Base-by-base conservation (phyloP, 2,888 invertebrate genomes). In the Polymixis flavicincta region DNA sequence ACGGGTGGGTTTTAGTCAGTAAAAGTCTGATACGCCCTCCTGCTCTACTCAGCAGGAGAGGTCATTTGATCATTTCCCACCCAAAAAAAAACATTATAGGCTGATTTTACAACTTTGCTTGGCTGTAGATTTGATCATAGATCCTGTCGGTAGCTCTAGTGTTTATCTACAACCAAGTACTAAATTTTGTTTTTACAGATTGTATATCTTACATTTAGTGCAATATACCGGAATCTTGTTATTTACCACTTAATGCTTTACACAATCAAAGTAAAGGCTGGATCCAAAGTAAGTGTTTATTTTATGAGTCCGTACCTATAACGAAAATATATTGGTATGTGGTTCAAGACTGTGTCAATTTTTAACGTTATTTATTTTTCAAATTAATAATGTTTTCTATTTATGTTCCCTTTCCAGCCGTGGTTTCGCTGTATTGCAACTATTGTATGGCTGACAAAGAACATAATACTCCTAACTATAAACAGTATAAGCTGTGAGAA, bases 221-320 rank as follows among this genome's bases (percentile, higher is more conserved):
- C 11, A 32, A 13, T 76, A 28, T 76, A 75, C 14, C 65, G 77
- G n/a, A 76, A 76, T 50, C 77, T 75, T 19, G 66, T 76, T 19
- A 19, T 75, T 42, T 57, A 76, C n/a, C 77, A 75, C 6, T 42
- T 76, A 50, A 75, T 75, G 74, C 50, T 76, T n/a, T 50, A 65
- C 50, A 57, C 74, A 13, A 19, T 75, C 1, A 76, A 57, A 65
- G 28, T 76, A 13, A 65, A 22, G 8, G 6, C 11, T 11, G 74
- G 74, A 50, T 6, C 4, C 19, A 75, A 57, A 52, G 74, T 75
- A 11, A 65, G 74, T 57, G 7, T 22, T 37, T 42, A 2, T 75
- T 42, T 37, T n/a, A n/a, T 25, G 5, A 61, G 17, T 17, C 22
- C 8, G 2, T 37, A n/a, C 37, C 14, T 17, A 37, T 61, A n/a